Evolutionary conservation across 2,113 vertebrate species (phyloP), one percentile per base, ranked within the genome.

Genomic region (Coryphaenoides rupestris): DNA sequence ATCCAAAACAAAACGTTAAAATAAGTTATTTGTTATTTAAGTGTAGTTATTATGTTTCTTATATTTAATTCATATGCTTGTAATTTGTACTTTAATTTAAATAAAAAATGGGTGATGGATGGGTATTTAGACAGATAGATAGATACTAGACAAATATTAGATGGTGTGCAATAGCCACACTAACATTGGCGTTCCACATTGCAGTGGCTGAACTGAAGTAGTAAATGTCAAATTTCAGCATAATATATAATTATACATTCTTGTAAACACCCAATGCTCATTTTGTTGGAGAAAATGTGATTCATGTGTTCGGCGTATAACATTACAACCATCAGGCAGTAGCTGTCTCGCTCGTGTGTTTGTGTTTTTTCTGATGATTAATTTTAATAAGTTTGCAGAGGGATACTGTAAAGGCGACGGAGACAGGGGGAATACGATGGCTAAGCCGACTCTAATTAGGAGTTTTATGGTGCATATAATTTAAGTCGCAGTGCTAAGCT

Each of bases 391-490:
- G 73, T 78, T 82, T 62, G 78, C 85, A 80, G 77, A 50, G 66
- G 84, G 71, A 13, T 40, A 40, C 33, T 40, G 33, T 40, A 40
- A 40, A 76, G 58, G 77, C 67, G 46, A 67, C 52, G 22, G 55
- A 62, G 59, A 68, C 65, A 40, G 72, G 46, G 70, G 49, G 33
- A 62, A 74, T 63, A 81, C 70, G 65, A 82, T 69, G 66, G 64
- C 73, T 77, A 78, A 82, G 80, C 73, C 68, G 80, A 58, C 65
- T 60, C 70, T 88, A 88, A 91, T 91, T 91, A 88, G 72, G 70
- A 75, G 77, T 78, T 91, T 90, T 90, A 90, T 89, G 88, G 80
- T 78, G 85, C 87, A 80, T 86, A 87, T 89, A 77, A 90, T 90
- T 86, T 86, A 84, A 88, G 86, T 83, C 77, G 64, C 74, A 74